Conservation (phyloP, 2,797 vertebrate genomes). For the Neomorphus geoffroyi region DNA sequence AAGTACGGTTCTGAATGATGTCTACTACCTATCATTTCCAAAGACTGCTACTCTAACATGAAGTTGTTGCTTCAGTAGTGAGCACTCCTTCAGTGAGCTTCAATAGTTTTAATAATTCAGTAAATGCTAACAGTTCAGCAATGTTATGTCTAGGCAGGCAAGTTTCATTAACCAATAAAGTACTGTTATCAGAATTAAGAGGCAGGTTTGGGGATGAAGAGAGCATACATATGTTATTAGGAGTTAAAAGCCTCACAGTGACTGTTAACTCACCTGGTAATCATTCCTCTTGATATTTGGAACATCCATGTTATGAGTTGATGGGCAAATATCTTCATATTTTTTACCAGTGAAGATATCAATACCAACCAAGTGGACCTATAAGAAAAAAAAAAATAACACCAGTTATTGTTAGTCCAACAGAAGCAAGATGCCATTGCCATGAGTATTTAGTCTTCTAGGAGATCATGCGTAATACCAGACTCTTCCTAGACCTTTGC, state of each 20-base stretch:
- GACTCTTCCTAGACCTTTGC: background rate
- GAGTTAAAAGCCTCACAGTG: background rate
- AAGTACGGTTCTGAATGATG: background rate
- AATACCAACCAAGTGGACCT: conserved; percentile 98
- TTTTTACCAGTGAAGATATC: conserved; percentile 99
- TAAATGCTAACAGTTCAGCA: background rate
- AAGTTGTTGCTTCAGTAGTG: background rate
- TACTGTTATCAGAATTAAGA: too few species aligned
- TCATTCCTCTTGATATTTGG: conserved; percentile 96
- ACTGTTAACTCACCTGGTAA: conserved; percentile 85
- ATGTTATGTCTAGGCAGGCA: background rate
- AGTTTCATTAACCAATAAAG: background rate
- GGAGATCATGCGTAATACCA: background rate
- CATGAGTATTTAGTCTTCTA: background rate
- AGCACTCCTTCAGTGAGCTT: background rate
- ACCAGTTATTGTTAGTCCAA: background rate
- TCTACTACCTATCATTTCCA: background rate
- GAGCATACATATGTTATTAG: background rate
- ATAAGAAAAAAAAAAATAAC: background rate
- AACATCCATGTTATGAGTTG: conserved; percentile 99
- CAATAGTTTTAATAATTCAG: background rate
- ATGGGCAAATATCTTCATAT: conserved; percentile 98
- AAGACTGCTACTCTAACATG: background rate
- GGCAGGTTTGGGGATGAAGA: background rate
- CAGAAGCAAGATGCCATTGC: background rate